These are phyloP conservation scores for Bombus huntii DNA, from an alignment of 1,140 invertebrate genomes.

Conservation along the genomic window DNA sequence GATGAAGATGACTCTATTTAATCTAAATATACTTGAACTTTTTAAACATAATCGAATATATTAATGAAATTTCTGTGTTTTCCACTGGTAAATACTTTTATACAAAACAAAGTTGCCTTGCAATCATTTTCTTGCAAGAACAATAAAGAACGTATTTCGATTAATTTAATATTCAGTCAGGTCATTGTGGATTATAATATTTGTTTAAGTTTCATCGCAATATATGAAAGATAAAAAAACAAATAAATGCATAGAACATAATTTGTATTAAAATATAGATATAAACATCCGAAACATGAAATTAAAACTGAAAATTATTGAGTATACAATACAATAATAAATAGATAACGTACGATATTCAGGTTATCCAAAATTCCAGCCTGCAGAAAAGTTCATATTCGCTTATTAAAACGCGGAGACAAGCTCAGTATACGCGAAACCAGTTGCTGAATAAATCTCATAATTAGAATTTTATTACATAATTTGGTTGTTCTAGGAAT, in stretches of 20 bases:
- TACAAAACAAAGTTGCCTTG: not conserved
- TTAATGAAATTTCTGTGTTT: not conserved
- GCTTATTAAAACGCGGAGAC: not conserved
- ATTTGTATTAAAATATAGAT: no score
- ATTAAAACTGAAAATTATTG: not conserved
- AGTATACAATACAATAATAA: not conserved
- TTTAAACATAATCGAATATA: not conserved
- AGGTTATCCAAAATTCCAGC: not conserved
- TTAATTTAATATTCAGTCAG: no score
- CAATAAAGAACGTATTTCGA: not conserved
- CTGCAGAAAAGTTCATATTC: not conserved
- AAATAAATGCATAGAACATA: not conserved
- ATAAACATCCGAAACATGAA: not conserved
- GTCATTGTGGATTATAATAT: no score
- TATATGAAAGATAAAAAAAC: not conserved
- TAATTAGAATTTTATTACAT: slow-evolving; percentile 15
- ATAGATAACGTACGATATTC: not conserved
- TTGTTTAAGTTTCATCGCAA: no score
- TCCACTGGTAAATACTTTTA: not conserved
- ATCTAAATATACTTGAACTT: no score
- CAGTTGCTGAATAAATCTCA: not conserved
- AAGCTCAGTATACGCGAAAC: no score
- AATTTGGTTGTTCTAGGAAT: not conserved
- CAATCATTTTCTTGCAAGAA: not conserved
- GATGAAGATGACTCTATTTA: no score